A percentile compares a stretch with the other conserved stretches of the same genome.
phyloP scores from a whole-genome alignment of 2,888 invertebrate species.

The Onchidella celtica region DNA sequence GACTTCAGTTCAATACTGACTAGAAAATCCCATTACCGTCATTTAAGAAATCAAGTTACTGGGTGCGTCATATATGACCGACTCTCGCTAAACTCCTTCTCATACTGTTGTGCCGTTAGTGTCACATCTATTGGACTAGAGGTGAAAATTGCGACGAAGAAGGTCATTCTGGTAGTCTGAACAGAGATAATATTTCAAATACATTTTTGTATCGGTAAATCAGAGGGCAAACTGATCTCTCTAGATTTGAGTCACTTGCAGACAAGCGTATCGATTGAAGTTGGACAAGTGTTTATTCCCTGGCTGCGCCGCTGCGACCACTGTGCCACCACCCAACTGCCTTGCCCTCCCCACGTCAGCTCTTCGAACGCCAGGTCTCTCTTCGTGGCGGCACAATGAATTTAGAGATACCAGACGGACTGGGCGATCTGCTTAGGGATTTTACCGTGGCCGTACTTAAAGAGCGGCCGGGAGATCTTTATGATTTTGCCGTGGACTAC shows the following conservation, averaged over 20 bases:
- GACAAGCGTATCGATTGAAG: conserved; percentile 33
- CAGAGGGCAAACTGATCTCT: conserved; percentile 2
- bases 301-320: neutral
- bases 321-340: conserved; percentile 12
- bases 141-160: neutral
- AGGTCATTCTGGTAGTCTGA: neutral
- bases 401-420: conserved; percentile 79
- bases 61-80: neutral
- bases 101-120: neutral
- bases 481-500: conserved; percentile 79
- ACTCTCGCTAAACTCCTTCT: neutral
- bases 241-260: conserved; percentile 33
- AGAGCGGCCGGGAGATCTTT: conserved; percentile 76
- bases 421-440: conserved; percentile 78
- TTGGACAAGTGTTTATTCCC: neutral
- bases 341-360: neutral
- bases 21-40: neutral
- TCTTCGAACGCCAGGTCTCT: neutral
- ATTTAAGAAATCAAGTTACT: neutral
- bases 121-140: neutral
- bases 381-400: conserved; percentile 64
- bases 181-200: neutral
- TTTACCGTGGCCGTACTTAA: conserved; percentile 79
- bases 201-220: neutral
- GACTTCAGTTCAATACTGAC: neutral